Evolutionary conservation across 2,888 invertebrate species (phyloP).

Genomic region (Thera britannica): DNA sequence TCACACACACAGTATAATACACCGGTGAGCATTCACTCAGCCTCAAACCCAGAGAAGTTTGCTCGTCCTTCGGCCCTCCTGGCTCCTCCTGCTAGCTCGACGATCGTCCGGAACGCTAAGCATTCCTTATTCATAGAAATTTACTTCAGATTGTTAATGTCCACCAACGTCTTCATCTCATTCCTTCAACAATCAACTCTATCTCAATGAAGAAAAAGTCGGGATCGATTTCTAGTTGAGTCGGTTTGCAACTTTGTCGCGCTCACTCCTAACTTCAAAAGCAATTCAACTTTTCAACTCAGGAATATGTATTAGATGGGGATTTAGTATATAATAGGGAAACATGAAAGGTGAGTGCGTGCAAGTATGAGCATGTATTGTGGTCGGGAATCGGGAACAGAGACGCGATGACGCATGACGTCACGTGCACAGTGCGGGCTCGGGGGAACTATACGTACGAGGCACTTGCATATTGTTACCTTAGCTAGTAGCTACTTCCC

Average conservation of each 20-base stretch:
- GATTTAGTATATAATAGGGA: constrained; percentile 41
- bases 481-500: no score
- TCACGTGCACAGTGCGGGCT: no score
- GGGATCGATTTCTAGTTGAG: constrained; percentile 16
- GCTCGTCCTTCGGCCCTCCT: no score
- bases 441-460: no score
- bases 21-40: no score
- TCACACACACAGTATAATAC: no score
- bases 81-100: no score
- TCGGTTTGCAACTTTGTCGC: constrained; percentile 32
- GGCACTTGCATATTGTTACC: no score
- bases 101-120: constrained; percentile 32
- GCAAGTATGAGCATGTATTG: neutral
- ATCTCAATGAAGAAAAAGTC: neutral
- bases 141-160: constrained; percentile 44
- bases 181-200: constrained; percentile 25
- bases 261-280: constrained; percentile 43
- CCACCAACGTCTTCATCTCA: constrained; percentile 30
- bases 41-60: no score
- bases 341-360: constrained; percentile 8
- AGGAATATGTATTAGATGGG: constrained; percentile 48
- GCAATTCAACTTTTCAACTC: constrained; percentile 58
- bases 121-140: constrained; percentile 60
- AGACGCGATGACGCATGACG: neutral
- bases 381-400: no score